Base-by-base conservation (phyloP, 2,113 vertebrate species). In the pig (Sus scrofa) region DNA sequence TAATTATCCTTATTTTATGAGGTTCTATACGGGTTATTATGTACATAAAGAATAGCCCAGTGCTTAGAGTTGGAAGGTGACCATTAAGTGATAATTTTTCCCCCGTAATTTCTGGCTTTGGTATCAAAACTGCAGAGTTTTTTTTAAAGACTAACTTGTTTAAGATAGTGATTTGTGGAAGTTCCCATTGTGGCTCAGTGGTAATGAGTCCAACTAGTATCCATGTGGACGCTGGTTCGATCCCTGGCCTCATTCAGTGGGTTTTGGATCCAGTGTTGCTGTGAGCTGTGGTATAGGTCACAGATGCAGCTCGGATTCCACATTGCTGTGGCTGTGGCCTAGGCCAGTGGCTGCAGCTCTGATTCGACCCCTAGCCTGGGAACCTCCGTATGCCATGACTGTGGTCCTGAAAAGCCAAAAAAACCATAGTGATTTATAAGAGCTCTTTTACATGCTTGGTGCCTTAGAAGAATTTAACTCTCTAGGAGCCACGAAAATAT, bases 401-500 rank as follows among this genome's bases (percentile, higher is more conserved):
- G 44, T 8, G 44, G 44, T 8, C 44, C 44, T 44, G 44, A 44
- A 44, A 44, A 44, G 44, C 44, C 44, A 44, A 44, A 44, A 44
- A 44, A 44, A 8, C 5, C 79, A 89, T 60, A 56, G 37, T 68
- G 67, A 26, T 32, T 90, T 44, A 9, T 86, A 9, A 81, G 1
- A 82, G 86, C 65, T 89, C 71, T 91, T 96, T 96, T 52, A 14
- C 10, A 4, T 16, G 27, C n/a, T 84, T 93, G 32, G 63, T 70
- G 39, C 44, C 22, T 79, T 71, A 30, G 26, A 91, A 86, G n/a
- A 65, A 12, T 71, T 93, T 86, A 0, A 24, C n/a, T 79, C 52
- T 88, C 4, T 65, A 12, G 20, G 62, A 95, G 67, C 67, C 65
- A 68, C 22, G 14, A 7, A 78, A 90, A 19, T 81, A 30, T 9